A percentile compares a stretch with the other conserved stretches of the same genome.
Conservation (phyloP, 2,113 vertebrate genomes). For the Climacteris rufus region DNA sequence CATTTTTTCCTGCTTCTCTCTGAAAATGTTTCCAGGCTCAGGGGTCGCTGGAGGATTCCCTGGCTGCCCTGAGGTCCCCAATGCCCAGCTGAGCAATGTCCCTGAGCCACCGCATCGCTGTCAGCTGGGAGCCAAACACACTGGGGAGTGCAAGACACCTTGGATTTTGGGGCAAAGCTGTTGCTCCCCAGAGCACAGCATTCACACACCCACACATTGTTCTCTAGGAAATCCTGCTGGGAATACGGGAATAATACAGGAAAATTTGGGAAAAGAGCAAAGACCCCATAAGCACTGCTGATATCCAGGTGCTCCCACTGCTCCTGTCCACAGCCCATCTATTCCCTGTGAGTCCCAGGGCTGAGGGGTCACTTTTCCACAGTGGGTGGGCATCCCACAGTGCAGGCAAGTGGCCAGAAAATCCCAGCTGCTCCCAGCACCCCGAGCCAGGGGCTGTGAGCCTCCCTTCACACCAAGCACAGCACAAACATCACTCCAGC, state of each 20-base stretch:
- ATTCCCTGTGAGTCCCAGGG: not conserved
- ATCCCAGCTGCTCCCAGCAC: not conserved
- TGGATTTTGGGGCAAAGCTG: fast-evolving
- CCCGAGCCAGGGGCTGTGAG: not conserved
- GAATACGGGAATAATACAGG: fast-evolving
- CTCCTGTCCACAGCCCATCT: not conserved
- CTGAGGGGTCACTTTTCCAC: not conserved
- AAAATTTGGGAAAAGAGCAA: not conserved
- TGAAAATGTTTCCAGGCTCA: not conserved
- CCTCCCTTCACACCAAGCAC: fast-evolving
- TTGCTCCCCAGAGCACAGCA: not conserved
- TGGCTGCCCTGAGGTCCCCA: not conserved
- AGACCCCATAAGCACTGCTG: fast-evolving
- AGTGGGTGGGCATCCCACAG: not conserved
- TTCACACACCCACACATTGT: not conserved
- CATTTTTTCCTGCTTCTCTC: not conserved
- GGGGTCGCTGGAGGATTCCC: not conserved
- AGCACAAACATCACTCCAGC: fast-evolving
- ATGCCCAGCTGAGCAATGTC: not conserved
- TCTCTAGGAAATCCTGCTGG: not conserved
- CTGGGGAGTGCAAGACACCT: fast-evolving
- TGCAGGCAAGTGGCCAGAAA: fast-evolving
- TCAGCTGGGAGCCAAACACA: not conserved
- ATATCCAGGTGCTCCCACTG: not conserved
- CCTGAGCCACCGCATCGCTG: fast-evolving